Conservation (phyloP, 2,113 vertebrate genomes). For the Lophotis ruficrista region DNA sequence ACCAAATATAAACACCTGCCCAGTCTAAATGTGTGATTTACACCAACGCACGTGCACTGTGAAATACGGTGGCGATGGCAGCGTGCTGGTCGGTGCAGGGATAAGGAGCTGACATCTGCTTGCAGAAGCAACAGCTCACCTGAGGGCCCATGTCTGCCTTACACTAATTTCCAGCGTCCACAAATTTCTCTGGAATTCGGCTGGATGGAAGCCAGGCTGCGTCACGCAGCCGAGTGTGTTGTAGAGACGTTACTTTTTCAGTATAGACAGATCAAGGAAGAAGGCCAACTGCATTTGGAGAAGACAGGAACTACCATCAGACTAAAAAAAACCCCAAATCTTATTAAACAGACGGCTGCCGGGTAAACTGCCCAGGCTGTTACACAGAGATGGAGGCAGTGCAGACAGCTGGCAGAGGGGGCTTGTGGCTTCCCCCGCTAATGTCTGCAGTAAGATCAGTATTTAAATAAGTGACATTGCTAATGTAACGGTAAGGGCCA, state of each 20-base stretch:
- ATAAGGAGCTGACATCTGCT: not conserved
- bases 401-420: not conserved
- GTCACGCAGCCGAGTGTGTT: not conserved
- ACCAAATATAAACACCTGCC: not conserved
- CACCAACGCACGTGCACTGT: not conserved
- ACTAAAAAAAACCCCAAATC: not conserved
- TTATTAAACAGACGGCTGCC: not conserved
- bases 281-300: not conserved
- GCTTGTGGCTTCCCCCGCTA: not conserved
- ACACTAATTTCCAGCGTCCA: not conserved
- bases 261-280: not conserved
- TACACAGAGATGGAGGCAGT: not conserved
- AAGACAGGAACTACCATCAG: not conserved
- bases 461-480: not conserved
- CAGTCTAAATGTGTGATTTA: not conserved
- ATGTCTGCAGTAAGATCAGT: not conserved
- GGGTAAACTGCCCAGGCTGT: not conserved
- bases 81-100: not conserved
- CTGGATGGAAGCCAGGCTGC: not conserved
- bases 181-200: not conserved
- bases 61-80: not conserved
- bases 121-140: not conserved
- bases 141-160: not conserved
- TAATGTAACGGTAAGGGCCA: not conserved
- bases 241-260: not conserved